These are phyloP conservation scores for Oscheius sp. DNA, from an alignment of 2,888 invertebrate genomes.

Conservation along the genomic window DNA sequence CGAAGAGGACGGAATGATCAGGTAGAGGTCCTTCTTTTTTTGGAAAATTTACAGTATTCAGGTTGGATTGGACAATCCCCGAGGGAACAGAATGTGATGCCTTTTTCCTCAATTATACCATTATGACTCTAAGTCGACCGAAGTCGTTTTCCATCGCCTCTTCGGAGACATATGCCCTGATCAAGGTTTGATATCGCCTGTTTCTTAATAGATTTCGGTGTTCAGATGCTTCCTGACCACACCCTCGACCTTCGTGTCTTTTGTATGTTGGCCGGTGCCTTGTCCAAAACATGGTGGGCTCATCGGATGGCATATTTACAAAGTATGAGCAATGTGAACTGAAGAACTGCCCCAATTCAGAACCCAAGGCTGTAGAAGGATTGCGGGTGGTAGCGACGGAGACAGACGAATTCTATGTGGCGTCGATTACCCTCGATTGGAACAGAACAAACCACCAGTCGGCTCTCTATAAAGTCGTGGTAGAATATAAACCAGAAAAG, in stretches of 20 bases:
- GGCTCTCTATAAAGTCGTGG: slow-evolving; percentile 62
- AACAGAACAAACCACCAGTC: slow-evolving; percentile 61
- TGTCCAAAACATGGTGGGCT: slow-evolving; percentile 70
- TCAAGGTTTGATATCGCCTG: slow-evolving; percentile 44
- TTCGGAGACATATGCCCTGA: slow-evolving; percentile 47
- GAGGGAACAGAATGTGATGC: slow-evolving; percentile 67
- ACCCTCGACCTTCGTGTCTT: slow-evolving; percentile 66
- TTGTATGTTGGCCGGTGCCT: slow-evolving; percentile 67
- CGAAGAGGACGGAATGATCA: slow-evolving; percentile 43
- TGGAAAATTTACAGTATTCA: slow-evolving; percentile 34
- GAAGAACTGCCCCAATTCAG: slow-evolving; percentile 46
- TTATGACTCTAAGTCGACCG: slow-evolving; percentile 53
- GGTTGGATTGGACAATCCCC: slow-evolving; percentile 66
- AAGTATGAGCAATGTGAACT: too few species aligned
- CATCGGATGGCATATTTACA: slow-evolving; percentile 63
- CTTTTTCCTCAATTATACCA: slow-evolving; percentile 68
- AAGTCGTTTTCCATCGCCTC: slow-evolving; percentile 58
- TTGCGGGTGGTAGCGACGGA: slow-evolving; percentile 48
- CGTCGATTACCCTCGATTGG: slow-evolving; percentile 60
- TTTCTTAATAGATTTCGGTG: neutral
- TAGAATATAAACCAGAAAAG: slow-evolving; percentile 63
- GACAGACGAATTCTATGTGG: slow-evolving; percentile 70
- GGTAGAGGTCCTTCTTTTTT: slow-evolving; percentile 9
- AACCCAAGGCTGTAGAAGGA: slow-evolving; percentile 61
- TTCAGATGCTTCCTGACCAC: slow-evolving; percentile 65